Evolutionary conservation across 2,888 invertebrate species (phyloP).

Genomic region (Resseliella maxima): DNA sequence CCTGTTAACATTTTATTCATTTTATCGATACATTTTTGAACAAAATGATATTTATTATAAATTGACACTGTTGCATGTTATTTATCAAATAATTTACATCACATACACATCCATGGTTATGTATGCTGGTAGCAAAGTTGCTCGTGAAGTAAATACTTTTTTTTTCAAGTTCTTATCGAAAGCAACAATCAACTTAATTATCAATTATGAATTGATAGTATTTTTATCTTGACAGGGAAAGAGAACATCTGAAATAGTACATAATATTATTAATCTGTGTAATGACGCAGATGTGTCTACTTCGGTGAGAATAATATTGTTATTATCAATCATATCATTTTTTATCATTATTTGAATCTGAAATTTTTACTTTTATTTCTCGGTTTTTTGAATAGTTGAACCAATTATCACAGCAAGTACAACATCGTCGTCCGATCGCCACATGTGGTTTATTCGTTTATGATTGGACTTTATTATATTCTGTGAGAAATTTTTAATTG

Average conservation of each 20-base stretch:
- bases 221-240: not conserved
- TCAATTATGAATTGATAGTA: not conserved
- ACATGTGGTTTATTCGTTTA: not conserved
- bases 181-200: too few species aligned
- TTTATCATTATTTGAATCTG: too few species aligned
- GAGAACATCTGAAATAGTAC: not conserved
- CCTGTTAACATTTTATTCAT: not conserved
- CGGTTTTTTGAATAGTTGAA: too few species aligned
- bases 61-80: not conserved
- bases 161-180: too few species aligned
- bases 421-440: not conserved
- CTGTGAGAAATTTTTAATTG: too few species aligned
- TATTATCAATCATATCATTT: too few species aligned
- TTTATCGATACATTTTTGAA: not conserved
- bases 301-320: conserved; percentile 23
- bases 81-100: not conserved
- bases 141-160: not conserved
- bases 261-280: not conserved
- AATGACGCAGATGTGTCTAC: not conserved
- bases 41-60: not conserved
- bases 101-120: not conserved
- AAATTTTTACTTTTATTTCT: too few species aligned
- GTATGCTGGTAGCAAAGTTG: not conserved
- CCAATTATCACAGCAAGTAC: too few species aligned
- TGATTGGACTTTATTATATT: not conserved